Evolutionary conservation across 2,113 vertebrate genomes (phyloP).

Genomic region (Mesocricetus auratus): DNA sequence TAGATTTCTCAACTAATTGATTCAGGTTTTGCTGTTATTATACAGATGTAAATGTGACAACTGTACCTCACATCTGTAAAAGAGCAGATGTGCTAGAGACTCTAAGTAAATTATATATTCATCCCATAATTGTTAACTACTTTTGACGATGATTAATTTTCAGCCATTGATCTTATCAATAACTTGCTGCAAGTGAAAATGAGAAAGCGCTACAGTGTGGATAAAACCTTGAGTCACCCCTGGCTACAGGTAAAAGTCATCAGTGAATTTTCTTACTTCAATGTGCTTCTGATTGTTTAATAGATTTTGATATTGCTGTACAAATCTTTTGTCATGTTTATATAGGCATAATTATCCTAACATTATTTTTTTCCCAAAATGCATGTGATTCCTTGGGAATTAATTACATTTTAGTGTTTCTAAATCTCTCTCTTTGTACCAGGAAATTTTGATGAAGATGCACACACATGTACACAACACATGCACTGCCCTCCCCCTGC

Average conservation of each 20-base stretch:
- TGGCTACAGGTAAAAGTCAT: slow-evolving; percentile 95
- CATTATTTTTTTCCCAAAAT: slow-evolving; percentile 32
- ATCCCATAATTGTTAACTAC: slow-evolving; percentile 16
- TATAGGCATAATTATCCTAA: slow-evolving; percentile 6
- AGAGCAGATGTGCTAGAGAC: background rate
- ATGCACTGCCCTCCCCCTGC: background rate
- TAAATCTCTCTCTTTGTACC: background rate
- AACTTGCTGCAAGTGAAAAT: slow-evolving; percentile 99
- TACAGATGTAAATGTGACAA: no score
- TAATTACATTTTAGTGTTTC: slow-evolving; percentile 39
- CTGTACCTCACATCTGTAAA: background rate
- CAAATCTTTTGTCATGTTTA: slow-evolving; percentile 44
- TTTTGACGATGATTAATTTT: slow-evolving; percentile 73
- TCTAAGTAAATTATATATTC: slow-evolving; percentile 18
- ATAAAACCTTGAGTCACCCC: slow-evolving; percentile 97
- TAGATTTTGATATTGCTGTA: slow-evolving; percentile 3
- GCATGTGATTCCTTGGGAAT: background rate
- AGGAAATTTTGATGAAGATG: background rate
- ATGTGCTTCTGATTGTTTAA: slow-evolving; percentile 10
- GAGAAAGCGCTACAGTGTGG: slow-evolving; percentile 98
- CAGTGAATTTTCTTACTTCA: background rate
- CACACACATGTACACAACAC: background rate
- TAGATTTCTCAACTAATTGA: slow-evolving; percentile 28
- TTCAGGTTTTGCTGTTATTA: background rate
- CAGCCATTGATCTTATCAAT: slow-evolving; percentile 98